Percentiles rank a stretch among this genome's conserved stretches.
phyloP scores from a whole-genome alignment of 2,113 vertebrate genomes.

The Pluvialis apricaria region DNA sequence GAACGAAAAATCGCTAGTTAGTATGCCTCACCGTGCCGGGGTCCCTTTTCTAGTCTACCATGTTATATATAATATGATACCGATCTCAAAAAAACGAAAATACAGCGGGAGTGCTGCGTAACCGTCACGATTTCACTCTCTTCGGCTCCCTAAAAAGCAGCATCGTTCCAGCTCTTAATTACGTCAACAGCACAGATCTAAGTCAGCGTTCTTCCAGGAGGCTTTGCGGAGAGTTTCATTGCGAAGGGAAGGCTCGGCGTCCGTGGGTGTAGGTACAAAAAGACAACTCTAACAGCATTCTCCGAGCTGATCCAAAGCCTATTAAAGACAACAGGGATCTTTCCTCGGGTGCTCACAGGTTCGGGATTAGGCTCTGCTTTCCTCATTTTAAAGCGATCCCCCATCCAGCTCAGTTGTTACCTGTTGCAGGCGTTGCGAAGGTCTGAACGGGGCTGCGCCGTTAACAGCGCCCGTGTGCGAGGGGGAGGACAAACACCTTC shows the following conservation, averaged over 20 bases:
- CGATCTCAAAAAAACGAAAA: background rate
- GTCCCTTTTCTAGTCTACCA: background rate
- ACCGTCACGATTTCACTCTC: background rate
- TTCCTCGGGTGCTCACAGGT: background rate
- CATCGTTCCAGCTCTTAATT: background rate
- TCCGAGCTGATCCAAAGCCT: slow-evolving; percentile 47
- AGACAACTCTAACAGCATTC: slow-evolving; percentile 58
- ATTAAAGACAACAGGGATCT: slow-evolving; percentile 55
- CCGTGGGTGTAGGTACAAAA: slow-evolving; percentile 44
- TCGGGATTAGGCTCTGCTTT: slow-evolving; percentile 23
- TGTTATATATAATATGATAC: background rate
- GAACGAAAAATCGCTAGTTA: background rate
- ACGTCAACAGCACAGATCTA: background rate
- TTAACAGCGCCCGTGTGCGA: background rate
- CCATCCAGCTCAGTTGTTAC: background rate
- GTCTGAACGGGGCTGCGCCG: background rate
- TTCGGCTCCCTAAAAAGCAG: background rate
- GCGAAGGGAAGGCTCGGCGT: background rate
- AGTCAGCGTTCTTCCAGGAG: background rate
- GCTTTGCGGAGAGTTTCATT: background rate
- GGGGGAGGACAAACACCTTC: background rate
- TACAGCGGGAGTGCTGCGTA: accelerated
- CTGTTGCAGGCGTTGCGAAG: slow-evolving; percentile 40
- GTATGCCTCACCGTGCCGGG: background rate
- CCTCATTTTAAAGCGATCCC: slow-evolving; percentile 26